Base-by-base conservation (phyloP, 2,888 invertebrate genomes). In the Platycheirus albimanus region DNA sequence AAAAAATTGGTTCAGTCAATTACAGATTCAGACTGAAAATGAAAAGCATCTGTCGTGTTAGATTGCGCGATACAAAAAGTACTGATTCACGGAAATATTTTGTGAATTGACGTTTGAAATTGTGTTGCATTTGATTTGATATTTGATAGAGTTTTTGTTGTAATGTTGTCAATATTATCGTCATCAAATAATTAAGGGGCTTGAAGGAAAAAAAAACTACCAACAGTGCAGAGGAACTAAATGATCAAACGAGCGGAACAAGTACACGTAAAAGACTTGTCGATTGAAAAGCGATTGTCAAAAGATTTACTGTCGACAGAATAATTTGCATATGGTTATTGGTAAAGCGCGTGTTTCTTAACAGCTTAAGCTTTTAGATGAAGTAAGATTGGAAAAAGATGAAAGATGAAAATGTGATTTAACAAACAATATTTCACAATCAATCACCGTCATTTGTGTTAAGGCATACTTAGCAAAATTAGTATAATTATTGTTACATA, bases 201-300 rank as follows among this genome's bases (percentile, higher is more conserved):
- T 71, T 66, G 10, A 15, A 56, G 30, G 11, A 15, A 30, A 49
- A n/a, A 15, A 30, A 28, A 28, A 0, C 1, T 1, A 41, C 5
- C 5, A n/a, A 33, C 3, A 45, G n/a, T n/a, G n/a, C 5, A 33
- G 19, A 38, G 66, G 58, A 66, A 47, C 54, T 63, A 49, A 63
- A 69, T 74, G 43, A 15, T 20, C 69, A 79, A n/a, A 24, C 17
- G 13, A 79, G 20, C 63, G 74, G 63, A 79, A 69, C 74, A 30
- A 24, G 66, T 66, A 33, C 38, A 51, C 1, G 15, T 28, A n/a
- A 28, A 61, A 10, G 38, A 54, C n/a, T 63, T 47, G 63, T 63
- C 41, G 51, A 67, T 75, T 61, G 17, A 52, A 66, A 11, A 49
- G 15, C 17, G 58, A 13, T 58, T 38, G 56, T 8, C 13, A 13